Evolutionary conservation across 2,797 vertebrate species (phyloP).

Genomic region (Aldrovandia affinis): DNA sequence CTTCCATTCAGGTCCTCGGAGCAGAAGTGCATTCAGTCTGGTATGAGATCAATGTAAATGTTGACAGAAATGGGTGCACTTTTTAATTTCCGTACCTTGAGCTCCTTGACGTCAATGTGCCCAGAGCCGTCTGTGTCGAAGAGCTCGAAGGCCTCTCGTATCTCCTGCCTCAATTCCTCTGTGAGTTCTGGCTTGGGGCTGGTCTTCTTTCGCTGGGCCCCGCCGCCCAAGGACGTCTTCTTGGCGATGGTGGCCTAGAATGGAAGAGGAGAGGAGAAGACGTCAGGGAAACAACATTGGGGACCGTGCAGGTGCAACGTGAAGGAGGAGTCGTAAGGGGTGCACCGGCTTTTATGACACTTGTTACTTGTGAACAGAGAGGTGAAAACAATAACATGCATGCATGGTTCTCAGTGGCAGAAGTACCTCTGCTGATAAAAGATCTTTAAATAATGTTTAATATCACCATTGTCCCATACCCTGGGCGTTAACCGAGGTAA

Average conservation of each 20-base stretch:
- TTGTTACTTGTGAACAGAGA: background rate
- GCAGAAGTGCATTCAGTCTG: too few relatives aligned
- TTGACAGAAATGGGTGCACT: background rate
- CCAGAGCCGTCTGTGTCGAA: constrained; percentile 90
- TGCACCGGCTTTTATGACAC: background rate
- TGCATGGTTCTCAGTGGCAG: background rate
- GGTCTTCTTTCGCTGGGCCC: constrained; percentile 80
- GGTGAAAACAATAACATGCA: background rate
- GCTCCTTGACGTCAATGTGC: constrained; percentile 87
- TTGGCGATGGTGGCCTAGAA: constrained; percentile 82
- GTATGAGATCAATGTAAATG: background rate
- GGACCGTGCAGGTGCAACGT: background rate
- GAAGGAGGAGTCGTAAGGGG: background rate
- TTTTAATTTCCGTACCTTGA: constrained; percentile 75
- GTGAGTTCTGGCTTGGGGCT: constrained; percentile 83
- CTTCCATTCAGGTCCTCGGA: too few relatives aligned
- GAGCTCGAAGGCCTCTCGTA: constrained; percentile 90
- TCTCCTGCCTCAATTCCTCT: constrained; percentile 88
- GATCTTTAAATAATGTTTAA: background rate
- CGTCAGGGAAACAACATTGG: background rate
- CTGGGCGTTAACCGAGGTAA: background rate
- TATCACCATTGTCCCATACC: background rate
- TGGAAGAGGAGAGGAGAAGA: background rate
- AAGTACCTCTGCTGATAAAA: background rate
- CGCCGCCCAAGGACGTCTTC: constrained; percentile 77